Base-by-base conservation (phyloP, 2,888 invertebrate species). In the Archaeoteleia sp. region DNA sequence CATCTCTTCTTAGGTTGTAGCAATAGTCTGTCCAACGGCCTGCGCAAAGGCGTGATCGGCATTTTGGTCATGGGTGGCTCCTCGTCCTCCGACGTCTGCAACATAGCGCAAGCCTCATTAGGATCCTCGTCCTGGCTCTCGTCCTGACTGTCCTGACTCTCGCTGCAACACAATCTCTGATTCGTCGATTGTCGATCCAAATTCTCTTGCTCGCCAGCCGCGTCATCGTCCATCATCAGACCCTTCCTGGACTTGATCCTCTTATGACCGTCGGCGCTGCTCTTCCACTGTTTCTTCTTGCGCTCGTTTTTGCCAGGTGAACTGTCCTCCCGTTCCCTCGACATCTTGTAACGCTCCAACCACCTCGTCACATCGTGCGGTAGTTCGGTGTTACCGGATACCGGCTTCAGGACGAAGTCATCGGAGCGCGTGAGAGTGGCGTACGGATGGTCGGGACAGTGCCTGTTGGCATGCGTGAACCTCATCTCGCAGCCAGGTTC, bases 391-490 rank as follows among this genome's bases (percentile, higher is more conserved):
- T 86, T 86, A 3, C 86, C 85, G 1, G 86, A 82, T 8, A 87
- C 86, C 0, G 87, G 86, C 48, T 87, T 86, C 12, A 87, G 72
- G 1, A 87, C 86, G 60, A 87, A 86, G 55, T 88, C 85, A 84
- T 87, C 87, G 30, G 87, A 86, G 30, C 89, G 82, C 8, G 86
- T 86, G 1, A 89, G 82, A 12, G 88, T 88, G 1, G 89, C 88
- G 63, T 88, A 88, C 0, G 92, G 92, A 85, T 93, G 93, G 65
- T 90, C 89, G 0, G 90, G 89, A 80, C 93, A 93, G 73, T 91
- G 92, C 17, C 93, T 86, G 81, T 93, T 93, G 0, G 93, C 92
- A 84, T 93, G 93, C 1, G 92, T 92, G 79, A 93, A 93, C 65
- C 91, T 86, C 81, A 89, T 90, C 25, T 86, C 86, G 82, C 93